Conservation (phyloP, 1,140 invertebrate species). For the Steinernema khuongi region DNA sequence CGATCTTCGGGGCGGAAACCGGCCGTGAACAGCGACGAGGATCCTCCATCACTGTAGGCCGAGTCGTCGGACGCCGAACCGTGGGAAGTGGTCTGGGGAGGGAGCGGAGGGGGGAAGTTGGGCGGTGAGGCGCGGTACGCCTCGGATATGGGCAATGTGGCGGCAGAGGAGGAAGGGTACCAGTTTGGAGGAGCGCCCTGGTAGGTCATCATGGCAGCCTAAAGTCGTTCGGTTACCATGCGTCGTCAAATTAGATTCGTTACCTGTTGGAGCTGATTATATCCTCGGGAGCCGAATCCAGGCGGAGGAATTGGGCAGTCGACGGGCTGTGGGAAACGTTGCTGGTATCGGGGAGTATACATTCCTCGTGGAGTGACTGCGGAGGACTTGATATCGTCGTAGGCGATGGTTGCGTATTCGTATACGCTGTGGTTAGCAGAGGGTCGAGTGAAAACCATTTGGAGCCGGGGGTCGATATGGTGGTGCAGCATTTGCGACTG, state of each 20-base stretch:
- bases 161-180: background rate
- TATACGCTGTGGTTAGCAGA: slow-evolving; percentile 24
- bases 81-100: slow-evolving; percentile 18
- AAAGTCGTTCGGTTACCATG: background rate
- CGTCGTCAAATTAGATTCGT: background rate
- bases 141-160: background rate
- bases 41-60: slow-evolving; percentile 18
- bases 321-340: background rate
- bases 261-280: background rate
- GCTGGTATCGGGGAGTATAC: background rate
- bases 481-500: slow-evolving; percentile 7
- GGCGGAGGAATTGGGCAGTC: background rate
- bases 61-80: slow-evolving; percentile 19
- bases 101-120: slow-evolving; percentile 20
- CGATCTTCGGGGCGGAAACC: background rate
- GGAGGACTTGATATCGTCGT: slow-evolving; percentile 24
- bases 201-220: background rate
- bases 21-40: background rate
- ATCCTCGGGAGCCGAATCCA: background rate
- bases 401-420: slow-evolving; percentile 38
- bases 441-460: slow-evolving; percentile 31
- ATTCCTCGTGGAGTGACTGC: background rate
- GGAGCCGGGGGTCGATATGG: slow-evolving; percentile 1
- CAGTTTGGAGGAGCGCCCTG: background rate
- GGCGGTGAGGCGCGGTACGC: slow-evolving; percentile 4